Conservation (phyloP, 2,797 vertebrate genomes). For the Poecilia velifera region DNA sequence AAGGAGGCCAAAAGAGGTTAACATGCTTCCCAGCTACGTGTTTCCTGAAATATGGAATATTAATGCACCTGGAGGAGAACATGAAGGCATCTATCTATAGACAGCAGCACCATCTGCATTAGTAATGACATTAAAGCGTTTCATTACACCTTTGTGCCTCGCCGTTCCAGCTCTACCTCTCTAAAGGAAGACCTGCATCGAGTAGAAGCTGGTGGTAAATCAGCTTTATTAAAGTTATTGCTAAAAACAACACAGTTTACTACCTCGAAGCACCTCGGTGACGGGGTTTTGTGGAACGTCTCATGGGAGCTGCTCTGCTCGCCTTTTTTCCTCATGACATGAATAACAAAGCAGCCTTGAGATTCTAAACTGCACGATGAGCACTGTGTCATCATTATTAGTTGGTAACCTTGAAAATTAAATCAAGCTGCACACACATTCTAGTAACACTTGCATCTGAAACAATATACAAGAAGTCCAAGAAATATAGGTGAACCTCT, state of each 20-base stretch:
- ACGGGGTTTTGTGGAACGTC: constrained; percentile 26
- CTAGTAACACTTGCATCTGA: neutral
- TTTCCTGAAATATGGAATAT: constrained; percentile 73
- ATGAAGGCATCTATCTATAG: constrained; percentile 53
- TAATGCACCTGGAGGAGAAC: constrained; percentile 66
- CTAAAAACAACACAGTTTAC: constrained; percentile 44
- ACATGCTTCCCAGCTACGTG: constrained; percentile 51
- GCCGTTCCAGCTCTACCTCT: constrained; percentile 12
- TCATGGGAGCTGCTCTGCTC: constrained; percentile 43
- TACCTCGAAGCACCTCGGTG: constrained; percentile 27
- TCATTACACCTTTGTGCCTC: constrained; percentile 50
- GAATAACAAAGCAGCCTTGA: constrained; percentile 55
- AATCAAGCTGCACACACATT: constrained; percentile 18
- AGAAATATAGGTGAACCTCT: neutral
- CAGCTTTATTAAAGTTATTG: constrained; percentile 55
- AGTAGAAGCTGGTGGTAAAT: constrained; percentile 51
- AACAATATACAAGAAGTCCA: constrained; percentile 12
- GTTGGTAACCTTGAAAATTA: constrained; percentile 45
- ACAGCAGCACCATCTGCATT: constrained; percentile 61
- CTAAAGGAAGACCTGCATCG: constrained; percentile 25
- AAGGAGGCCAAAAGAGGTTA: constrained; percentile 31
- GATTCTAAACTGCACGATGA: constrained; percentile 35
- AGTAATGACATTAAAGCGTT: constrained; percentile 60
- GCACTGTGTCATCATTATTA: constrained; percentile 53
- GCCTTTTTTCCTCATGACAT: constrained; percentile 46